A percentile compares a stretch with the other conserved stretches of the same genome.
These are phyloP conservation scores for Arrhopalites spinosus DNA, from an alignment of 2,888 invertebrate species.

Conservation along the genomic window DNA sequence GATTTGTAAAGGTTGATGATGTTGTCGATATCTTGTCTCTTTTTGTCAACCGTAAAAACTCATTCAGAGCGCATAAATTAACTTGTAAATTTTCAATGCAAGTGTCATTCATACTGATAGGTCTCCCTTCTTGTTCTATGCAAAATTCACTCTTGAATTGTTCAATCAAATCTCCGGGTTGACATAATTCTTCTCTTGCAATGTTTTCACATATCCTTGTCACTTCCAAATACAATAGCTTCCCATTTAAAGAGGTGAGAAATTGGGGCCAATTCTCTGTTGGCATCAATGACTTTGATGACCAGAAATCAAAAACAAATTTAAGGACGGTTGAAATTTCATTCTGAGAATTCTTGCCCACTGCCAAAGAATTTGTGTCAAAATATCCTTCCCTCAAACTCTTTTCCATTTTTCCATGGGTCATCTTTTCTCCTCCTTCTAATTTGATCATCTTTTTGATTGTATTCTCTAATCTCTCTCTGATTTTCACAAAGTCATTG, in stretches of 20 bases:
- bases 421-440: neutral
- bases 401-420: conserved; percentile 14
- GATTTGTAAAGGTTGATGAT: conserved; percentile 5
- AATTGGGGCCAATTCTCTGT: conserved; percentile 22
- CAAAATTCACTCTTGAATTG: neutral
- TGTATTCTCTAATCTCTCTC: neutral
- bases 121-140: neutral
- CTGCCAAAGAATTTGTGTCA: neutral
- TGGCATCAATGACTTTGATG: conserved; percentile 19
- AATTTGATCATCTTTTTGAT: neutral
- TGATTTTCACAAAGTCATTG: neutral
- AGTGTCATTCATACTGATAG: neutral
- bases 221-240: conserved; percentile 2
- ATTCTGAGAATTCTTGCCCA: neutral
- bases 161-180: neutral
- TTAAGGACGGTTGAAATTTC: conserved; percentile 10
- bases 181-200: neutral
- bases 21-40: neutral
- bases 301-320: conserved; percentile 33
- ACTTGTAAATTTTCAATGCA: neutral
- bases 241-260: neutral
- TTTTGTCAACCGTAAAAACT: neutral
- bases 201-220: neutral
- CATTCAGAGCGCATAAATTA: conserved; percentile 4
- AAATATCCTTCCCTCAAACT: conserved; percentile 8